phyloP scores from a whole-genome alignment of 1,140 invertebrate species.

The Drosophila nannoptera region DNA sequence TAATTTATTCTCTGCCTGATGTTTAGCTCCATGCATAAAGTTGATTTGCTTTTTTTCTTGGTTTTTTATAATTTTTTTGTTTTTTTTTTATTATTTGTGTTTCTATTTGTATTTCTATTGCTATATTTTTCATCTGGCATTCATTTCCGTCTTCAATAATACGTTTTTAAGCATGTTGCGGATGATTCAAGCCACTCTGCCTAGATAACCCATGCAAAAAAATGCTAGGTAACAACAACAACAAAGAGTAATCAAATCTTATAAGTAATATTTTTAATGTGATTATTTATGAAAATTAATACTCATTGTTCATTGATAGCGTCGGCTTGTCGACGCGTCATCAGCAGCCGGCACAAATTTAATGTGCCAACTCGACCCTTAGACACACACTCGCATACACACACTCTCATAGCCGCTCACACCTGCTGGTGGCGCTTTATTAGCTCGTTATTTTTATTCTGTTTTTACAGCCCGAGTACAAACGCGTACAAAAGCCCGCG shows the following conservation, averaged over 20 bases:
- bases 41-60: constrained; percentile 59
- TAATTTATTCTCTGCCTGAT: constrained; percentile 72
- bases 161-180: constrained; percentile 71
- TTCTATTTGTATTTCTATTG: constrained; percentile 64
- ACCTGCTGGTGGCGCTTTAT: constrained; percentile 64
- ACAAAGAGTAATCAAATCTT: constrained; percentile 41
- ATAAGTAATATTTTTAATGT: constrained; percentile 71
- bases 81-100: constrained; percentile 40
- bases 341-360: constrained; percentile 45
- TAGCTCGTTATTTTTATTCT: constrained; percentile 68
- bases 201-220: constrained; percentile 69
- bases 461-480: constrained; percentile 37
- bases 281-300: constrained; percentile 77
- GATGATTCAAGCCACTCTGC: constrained; percentile 67
- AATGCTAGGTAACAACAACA: constrained; percentile 24
- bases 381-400: constrained; percentile 14
- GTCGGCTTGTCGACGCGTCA: constrained; percentile 57
- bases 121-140: constrained; percentile 58
- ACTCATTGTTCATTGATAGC: constrained; percentile 73
- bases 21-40: constrained; percentile 62
- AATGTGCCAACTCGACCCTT: constrained; percentile 36
- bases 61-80: constrained; percentile 61
- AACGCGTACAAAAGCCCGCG: constrained; percentile 22
- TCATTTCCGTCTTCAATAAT: constrained; percentile 77
- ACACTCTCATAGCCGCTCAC: constrained; percentile 24